phyloP scores from a whole-genome alignment of 2,797 vertebrate genomes.

The Coreius guichenoti region DNA sequence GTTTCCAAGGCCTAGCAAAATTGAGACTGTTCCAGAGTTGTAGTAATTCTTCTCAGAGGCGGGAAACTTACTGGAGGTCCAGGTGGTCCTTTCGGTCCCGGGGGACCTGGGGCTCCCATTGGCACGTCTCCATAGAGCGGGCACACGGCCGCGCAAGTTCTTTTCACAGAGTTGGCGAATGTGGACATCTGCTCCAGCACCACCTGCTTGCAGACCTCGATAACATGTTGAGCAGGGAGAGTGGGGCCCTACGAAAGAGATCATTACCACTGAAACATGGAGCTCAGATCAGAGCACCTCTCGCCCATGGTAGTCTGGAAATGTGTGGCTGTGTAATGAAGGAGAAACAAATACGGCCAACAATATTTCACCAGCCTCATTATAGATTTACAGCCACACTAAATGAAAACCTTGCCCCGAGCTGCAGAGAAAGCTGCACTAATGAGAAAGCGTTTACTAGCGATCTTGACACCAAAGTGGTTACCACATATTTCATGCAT shows the following conservation, averaged over 20 bases:
- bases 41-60: neutral
- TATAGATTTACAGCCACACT: constrained; percentile 72
- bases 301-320: constrained; percentile 61
- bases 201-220: constrained; percentile 80
- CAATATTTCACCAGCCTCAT: constrained; percentile 69
- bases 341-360: constrained; percentile 63
- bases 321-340: constrained; percentile 57
- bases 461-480: constrained; percentile 67
- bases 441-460: constrained; percentile 71
- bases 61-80: constrained; percentile 76
- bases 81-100: constrained; percentile 74
- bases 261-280: constrained; percentile 66
- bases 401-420: constrained; percentile 69
- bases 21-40: neutral
- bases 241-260: constrained; percentile 74
- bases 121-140: constrained; percentile 80
- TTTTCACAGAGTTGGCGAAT: constrained; percentile 81
- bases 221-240: constrained; percentile 78
- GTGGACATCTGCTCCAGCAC: constrained; percentile 83
- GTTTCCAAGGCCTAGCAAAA: constrained; percentile 18
- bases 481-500: constrained; percentile 58
- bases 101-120: constrained; percentile 76
- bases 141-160: constrained; percentile 80
- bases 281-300: constrained; percentile 53
- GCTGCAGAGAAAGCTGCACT: constrained; percentile 62